Percentiles rank a stretch among this genome's conserved stretches.
These are phyloP conservation scores for Taphrorychus bicolor DNA, from an alignment of 2,888 invertebrate species.

Conservation along the genomic window DNA sequence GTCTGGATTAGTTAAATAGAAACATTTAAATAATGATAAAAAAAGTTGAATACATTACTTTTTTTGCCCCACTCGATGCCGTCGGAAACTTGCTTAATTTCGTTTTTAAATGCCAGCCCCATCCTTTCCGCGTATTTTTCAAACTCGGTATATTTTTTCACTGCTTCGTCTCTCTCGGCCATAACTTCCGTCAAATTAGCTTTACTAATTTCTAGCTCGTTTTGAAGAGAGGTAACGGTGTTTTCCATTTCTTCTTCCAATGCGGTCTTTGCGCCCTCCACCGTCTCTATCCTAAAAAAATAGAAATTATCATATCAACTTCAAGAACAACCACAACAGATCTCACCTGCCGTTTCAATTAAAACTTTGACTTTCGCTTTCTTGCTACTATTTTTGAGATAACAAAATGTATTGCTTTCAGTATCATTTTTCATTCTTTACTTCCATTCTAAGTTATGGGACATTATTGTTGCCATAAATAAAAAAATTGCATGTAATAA, in stretches of 20 bases:
- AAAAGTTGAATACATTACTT: constrained; percentile 1
- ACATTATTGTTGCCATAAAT: too few species aligned
- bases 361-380: background rate
- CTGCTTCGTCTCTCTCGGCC: constrained; percentile 43
- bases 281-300: constrained; percentile 54
- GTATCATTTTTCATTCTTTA: too few species aligned
- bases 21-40: background rate
- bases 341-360: constrained; percentile 24
- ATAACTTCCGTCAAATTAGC: constrained; percentile 31
- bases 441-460: too few species aligned
- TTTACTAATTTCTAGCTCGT: constrained; percentile 45
- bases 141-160: constrained; percentile 46
- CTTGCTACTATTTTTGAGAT: too few species aligned
- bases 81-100: constrained; percentile 45
- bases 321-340: constrained; percentile 47
- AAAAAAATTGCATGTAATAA: too few species aligned
- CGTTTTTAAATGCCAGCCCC: constrained; percentile 42
- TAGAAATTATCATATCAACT: constrained; percentile 57
- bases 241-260: constrained; percentile 42
- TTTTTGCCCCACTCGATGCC: constrained; percentile 50
- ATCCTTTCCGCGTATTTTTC: constrained; percentile 49
- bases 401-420: too few species aligned
- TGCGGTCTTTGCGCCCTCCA: constrained; percentile 45
- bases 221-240: constrained; percentile 39
- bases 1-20: background rate